These are phyloP conservation scores for Drosophila nr. perissopoda DNA, from an alignment of 2,888 invertebrate species.

Conservation along the genomic window DNA sequence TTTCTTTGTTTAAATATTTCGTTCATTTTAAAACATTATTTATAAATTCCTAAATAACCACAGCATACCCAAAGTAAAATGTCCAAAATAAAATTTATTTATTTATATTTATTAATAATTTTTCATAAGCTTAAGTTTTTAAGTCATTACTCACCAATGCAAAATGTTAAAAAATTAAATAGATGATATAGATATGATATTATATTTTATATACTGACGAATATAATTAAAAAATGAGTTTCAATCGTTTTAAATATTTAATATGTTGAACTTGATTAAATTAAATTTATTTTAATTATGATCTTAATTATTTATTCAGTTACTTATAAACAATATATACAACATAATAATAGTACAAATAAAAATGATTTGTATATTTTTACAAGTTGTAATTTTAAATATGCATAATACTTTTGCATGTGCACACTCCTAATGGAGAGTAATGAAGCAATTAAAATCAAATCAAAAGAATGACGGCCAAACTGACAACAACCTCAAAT, in stretches of 20 bases:
- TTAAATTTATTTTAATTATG: neutral
- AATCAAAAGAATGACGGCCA: neutral
- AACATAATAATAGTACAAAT: neutral
- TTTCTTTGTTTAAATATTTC: neutral
- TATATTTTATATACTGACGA: neutral
- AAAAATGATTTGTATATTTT: neutral
- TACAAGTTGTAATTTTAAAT: neutral
- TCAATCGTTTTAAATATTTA: neutral
- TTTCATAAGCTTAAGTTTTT: neutral
- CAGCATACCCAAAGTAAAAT: neutral
- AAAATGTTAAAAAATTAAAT: neutral
- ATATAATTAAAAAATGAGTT: neutral
- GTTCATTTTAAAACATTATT: neutral
- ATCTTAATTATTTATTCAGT: neutral
- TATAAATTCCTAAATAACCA: neutral
- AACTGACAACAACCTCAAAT: constrained; percentile 18
- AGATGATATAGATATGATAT: neutral
- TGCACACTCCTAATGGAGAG: neutral
- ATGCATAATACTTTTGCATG: neutral
- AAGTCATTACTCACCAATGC: neutral
- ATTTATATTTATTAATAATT: neutral
- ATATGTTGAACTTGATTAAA: neutral
- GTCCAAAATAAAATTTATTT: neutral
- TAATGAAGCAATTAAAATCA: constrained; percentile 5
- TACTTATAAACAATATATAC: neutral